phyloP scores from a whole-genome alignment of 2,888 invertebrate genomes.

The Eutolmus rufibarbis region DNA sequence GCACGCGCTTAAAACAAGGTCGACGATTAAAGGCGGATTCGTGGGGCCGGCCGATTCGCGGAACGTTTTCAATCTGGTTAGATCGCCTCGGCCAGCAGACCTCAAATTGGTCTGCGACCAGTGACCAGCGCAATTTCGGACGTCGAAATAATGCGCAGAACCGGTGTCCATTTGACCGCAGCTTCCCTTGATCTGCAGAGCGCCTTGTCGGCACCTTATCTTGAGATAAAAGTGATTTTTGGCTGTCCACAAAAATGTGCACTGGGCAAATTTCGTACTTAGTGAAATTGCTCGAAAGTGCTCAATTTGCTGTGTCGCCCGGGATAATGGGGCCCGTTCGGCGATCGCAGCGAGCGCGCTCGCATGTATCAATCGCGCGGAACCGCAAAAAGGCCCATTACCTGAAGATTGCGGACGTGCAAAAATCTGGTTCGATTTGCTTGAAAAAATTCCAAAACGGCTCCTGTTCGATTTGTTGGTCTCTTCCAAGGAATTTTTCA shows the following conservation, averaged over 20 bases:
- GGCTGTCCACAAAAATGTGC: slow-evolving; percentile 15
- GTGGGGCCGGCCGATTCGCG: neutral
- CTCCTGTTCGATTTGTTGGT: neutral
- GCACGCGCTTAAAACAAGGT: slow-evolving; percentile 40
- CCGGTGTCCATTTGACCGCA: neutral
- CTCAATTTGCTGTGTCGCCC: slow-evolving; percentile 37
- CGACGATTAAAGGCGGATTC: slow-evolving; percentile 2
- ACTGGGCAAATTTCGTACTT: slow-evolving; percentile 26
- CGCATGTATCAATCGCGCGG: neutral
- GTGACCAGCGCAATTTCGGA: neutral
- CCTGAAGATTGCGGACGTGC: slow-evolving; percentile 12
- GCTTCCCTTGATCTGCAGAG: neutral
- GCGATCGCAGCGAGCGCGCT: neutral
- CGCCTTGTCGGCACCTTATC: slow-evolving; percentile 18
- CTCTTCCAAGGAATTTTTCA: neutral
- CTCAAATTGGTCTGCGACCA: neutral
- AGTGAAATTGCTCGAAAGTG: slow-evolving; percentile 39
- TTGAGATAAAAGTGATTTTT: slow-evolving; percentile 36
- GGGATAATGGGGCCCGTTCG: slow-evolving; percentile 6
- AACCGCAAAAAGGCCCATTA: slow-evolving; percentile 10
- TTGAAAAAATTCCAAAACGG: neutral
- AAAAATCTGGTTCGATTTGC: slow-evolving; percentile 23
- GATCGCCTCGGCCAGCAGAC: neutral
- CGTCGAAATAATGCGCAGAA: neutral
- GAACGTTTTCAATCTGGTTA: slow-evolving; percentile 4